Percentiles rank a stretch among this genome's conserved stretches.
phyloP scores from a whole-genome alignment of 2,888 invertebrate genomes.

The Piscicola geometra region DNA sequence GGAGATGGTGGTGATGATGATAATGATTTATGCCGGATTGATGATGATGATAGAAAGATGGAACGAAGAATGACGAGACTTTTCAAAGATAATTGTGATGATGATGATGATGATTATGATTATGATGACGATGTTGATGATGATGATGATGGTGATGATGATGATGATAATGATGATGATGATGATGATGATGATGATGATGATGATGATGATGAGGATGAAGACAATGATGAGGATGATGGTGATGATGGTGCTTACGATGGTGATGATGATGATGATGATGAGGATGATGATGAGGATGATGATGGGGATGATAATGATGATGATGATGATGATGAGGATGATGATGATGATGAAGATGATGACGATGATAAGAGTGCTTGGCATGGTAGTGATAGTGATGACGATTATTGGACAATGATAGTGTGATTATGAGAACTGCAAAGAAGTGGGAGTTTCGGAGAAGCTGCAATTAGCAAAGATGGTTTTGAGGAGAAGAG shows the following conservation, averaged over 20 bases:
- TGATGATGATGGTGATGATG: too few relatives aligned
- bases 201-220: slow-evolving; percentile 1
- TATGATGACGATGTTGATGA: too few relatives aligned
- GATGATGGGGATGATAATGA: not conserved
- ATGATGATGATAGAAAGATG: too few relatives aligned
- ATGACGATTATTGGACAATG: not conserved
- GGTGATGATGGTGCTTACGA: not conserved
- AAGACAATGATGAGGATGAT: not conserved
- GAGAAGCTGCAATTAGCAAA: too few relatives aligned
- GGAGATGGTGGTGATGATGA: too few relatives aligned
- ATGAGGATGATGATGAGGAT: not conserved
- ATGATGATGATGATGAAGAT: not conserved
- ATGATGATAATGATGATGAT: too few relatives aligned
- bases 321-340: not conserved
- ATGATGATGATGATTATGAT: too few relatives aligned
- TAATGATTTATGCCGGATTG: too few relatives aligned
- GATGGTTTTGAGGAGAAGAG: not conserved
- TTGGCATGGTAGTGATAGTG: not conserved
- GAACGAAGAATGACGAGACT: too few relatives aligned
- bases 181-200: not conserved
- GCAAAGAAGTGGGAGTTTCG: too few relatives aligned
- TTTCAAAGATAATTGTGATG: too few relatives aligned
- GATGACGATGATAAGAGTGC: not conserved
- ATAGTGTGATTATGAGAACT: too few relatives aligned
- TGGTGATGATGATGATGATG: not conserved